Base-by-base conservation (phyloP, 2,888 invertebrate species). In the Anodontia alba region DNA sequence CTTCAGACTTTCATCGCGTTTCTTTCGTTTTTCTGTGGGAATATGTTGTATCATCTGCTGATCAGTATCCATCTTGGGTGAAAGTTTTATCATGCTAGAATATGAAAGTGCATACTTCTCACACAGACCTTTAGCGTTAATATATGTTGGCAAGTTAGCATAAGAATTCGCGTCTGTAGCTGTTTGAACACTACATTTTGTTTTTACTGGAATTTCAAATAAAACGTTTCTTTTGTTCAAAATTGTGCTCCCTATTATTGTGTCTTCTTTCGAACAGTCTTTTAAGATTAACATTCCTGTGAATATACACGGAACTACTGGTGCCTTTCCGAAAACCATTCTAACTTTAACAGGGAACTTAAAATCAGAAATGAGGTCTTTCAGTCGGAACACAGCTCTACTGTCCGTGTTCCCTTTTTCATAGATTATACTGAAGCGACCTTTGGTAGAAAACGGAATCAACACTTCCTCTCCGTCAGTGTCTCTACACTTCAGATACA, bases 291-390 rank as follows among this genome's bases (percentile, higher is more conserved):
- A 42, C 89, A 91, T 87, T 12, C 91, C 91, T 0, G 92, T 92
- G 67, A 92, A 92, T 43, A 92, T 92, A 66, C 90, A 91, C 0
- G 91, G 91, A 8, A 90, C 90, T 7, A 90, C 88, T 0, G 92
- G 92, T 0, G 91, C 88, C 75, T 91, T 92, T 10, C 92, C 92
- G 76, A 86, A 92, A 29, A 92, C 84, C 49, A 92, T 87, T 29
- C 92, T 78, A 10, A 91, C 91, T 78, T 90, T 91, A n/a, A 91
- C 29, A 17, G 92, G 92, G 43, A 91, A 81, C 1, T 87, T 73
- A 29, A 91, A 87, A 38, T 91, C 88, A 0, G 81, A 70, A 17
- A 90, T 67, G 20, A 92, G 81, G 73, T 92, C 91, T 76, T 92
- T 92, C 85, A 92, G 89, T 36, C 88, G 84, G 78, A 90, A 92